A percentile compares a stretch with the other conserved stretches of the same genome.
Evolutionary conservation across 1,140 invertebrate genomes (phyloP).

Genomic region (Reticulitermes speratus): DNA sequence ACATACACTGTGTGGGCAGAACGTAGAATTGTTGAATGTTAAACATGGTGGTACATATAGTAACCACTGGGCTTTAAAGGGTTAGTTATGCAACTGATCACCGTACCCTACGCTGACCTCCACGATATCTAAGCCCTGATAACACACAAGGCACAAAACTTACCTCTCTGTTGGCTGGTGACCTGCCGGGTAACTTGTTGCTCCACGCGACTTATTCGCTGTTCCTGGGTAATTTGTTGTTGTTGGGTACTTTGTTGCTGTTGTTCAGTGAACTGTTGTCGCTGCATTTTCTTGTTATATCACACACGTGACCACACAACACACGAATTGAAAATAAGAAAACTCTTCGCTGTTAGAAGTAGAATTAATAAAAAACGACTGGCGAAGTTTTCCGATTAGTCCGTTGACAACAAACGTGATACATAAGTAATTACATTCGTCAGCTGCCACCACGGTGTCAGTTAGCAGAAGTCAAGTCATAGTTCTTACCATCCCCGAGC

Average conservation of each 20-base stretch:
- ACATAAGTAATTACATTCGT: conserved; percentile 28
- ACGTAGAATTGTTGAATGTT: too few species aligned
- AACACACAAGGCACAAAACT: background rate
- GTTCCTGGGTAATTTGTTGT: conserved; percentile 59
- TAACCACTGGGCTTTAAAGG: too few species aligned
- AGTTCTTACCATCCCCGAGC: conserved; percentile 66
- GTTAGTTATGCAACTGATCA: too few species aligned
- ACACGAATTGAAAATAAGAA: conserved; percentile 35
- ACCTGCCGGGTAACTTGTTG: conserved; percentile 73
- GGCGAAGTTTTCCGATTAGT: conserved; percentile 29
- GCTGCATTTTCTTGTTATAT: conserved; percentile 44
- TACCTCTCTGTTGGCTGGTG: conserved; percentile 63
- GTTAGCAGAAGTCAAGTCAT: conserved; percentile 78
- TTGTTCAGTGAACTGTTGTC: conserved; percentile 42
- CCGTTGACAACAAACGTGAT: conserved; percentile 34
- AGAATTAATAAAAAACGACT: conserved; percentile 16
- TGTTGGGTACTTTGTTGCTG: conserved; percentile 50
- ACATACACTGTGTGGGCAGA: too few species aligned
- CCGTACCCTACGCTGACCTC: too few species aligned
- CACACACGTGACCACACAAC: conserved; percentile 35
- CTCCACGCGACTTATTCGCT: conserved; percentile 67
- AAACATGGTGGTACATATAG: too few species aligned
- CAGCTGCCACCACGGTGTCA: conserved; percentile 59
- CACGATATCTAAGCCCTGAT: too few species aligned
- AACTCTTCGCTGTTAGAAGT: conserved; percentile 5